phyloP scores from a whole-genome alignment of 2,113 vertebrate species.

The Lagopus leucura region DNA sequence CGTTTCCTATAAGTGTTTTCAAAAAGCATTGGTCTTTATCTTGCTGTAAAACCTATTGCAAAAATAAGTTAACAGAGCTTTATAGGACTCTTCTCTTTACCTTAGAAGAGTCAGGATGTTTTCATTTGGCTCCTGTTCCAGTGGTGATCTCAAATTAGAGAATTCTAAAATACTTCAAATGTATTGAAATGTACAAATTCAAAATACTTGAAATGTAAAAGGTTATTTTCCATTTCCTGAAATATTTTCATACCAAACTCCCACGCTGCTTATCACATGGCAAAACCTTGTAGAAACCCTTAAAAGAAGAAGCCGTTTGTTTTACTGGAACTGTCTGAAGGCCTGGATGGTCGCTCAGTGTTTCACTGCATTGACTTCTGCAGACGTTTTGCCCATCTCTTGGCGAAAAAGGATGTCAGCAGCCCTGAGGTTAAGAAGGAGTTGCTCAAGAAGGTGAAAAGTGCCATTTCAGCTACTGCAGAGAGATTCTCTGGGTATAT shows the following conservation, averaged over 20 bases:
- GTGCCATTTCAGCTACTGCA: constrained; percentile 95
- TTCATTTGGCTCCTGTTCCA: not conserved
- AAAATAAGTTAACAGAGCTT: not conserved
- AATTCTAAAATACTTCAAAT: no score
- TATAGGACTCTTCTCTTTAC: not conserved
- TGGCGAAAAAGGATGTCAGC: constrained; percentile 94
- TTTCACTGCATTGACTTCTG: constrained; percentile 41
- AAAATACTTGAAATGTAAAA: constrained; percentile 25
- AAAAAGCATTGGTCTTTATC: not conserved
- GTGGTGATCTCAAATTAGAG: not conserved
- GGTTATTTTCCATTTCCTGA: not conserved
- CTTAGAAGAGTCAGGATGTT: not conserved
- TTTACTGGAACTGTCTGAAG: not conserved
- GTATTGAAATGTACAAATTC: no score
- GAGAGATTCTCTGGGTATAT: constrained; percentile 98
- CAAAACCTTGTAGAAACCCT: constrained; percentile 17
- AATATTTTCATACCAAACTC: not conserved
- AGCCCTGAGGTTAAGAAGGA: constrained; percentile 96
- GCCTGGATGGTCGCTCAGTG: not conserved
- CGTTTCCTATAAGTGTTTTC: not conserved
- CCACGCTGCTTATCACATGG: not conserved
- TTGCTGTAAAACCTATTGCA: not conserved
- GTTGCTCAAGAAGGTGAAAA: constrained; percentile 95
- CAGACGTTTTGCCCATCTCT: constrained; percentile 94
- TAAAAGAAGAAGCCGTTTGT: not conserved